Percentiles rank a stretch among this genome's conserved stretches.
Conservation (phyloP, 2,797 vertebrate species). For the Megalops cyprinoides region DNA sequence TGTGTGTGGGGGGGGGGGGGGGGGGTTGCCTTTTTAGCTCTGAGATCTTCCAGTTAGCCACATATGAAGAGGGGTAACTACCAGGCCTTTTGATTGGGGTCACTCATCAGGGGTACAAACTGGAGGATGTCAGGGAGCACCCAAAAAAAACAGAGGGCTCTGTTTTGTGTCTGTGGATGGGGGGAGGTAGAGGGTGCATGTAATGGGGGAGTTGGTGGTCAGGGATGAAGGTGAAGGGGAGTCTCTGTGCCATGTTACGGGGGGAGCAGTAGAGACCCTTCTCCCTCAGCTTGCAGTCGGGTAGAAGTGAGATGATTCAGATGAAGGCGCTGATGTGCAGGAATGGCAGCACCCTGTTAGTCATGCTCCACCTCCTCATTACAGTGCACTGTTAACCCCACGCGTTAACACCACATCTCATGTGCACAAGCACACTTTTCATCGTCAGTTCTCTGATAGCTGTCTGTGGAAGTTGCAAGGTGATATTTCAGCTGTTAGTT, state of each 20-base stretch:
- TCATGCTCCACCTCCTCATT: background rate
- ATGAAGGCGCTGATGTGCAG: too few species aligned
- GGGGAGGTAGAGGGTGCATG: too few species aligned
- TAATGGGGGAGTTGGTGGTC: background rate
- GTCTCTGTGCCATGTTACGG: background rate
- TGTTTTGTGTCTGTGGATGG: too few species aligned
- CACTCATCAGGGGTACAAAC: background rate
- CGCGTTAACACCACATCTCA: background rate
- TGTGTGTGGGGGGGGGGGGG: too few species aligned
- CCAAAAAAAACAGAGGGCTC: too few species aligned
- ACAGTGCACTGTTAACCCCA: background rate
- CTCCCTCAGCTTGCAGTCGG: too few species aligned
- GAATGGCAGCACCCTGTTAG: background rate
- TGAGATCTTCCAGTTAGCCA: too few species aligned
- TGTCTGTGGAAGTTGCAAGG: background rate
- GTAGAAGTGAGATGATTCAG: background rate
- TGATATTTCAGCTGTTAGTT: background rate
- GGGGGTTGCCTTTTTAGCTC: too few species aligned
- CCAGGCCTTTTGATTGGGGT: background rate
- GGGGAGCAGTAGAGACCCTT: background rate
- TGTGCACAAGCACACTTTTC: background rate
- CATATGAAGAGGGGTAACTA: background rate
- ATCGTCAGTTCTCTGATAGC: background rate
- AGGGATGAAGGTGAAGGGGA: background rate
- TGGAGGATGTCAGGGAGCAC: background rate